Evolutionary conservation across 2,113 vertebrate genomes (phyloP).

Genomic region (Cryptotis parvus): DNA sequence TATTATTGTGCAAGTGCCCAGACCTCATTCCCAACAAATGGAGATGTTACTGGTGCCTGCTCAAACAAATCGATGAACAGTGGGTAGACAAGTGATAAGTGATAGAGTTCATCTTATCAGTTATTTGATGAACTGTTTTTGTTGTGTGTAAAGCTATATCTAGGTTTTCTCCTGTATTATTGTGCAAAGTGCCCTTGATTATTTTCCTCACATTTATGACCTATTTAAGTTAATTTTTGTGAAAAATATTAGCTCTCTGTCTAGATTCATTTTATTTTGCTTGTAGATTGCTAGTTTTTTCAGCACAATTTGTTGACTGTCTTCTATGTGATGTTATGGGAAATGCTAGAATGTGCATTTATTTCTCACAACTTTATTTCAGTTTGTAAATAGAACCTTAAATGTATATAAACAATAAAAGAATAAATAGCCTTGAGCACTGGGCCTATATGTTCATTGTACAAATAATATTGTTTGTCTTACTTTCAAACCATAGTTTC

Average conservation of each 20-base stretch:
- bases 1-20: too few species aligned
- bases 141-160: background rate
- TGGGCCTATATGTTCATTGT: slow-evolving; percentile 32
- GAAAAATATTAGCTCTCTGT: background rate
- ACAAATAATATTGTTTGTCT: slow-evolving; percentile 8
- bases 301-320: background rate
- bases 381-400: slow-evolving; percentile 51
- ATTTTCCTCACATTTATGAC: background rate
- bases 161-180: background rate
- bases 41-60: too few species aligned
- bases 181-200: background rate
- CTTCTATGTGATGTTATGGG: background rate
- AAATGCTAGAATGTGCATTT: slow-evolving; percentile 12
- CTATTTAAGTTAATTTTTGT: slow-evolving; percentile 10
- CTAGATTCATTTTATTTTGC: background rate
- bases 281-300: background rate
- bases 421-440: slow-evolving; percentile 29
- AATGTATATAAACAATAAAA: slow-evolving; percentile 27
- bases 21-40: too few species aligned
- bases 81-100: too few species aligned
- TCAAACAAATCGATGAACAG: too few species aligned
- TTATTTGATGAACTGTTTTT: background rate
- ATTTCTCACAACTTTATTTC: slow-evolving; percentile 17
- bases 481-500: background rate
- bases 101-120: background rate